Evolutionary conservation across 1,140 invertebrate species (phyloP), one percentile per base, ranked within the genome.

Genomic region (Babylonia areolata): DNA sequence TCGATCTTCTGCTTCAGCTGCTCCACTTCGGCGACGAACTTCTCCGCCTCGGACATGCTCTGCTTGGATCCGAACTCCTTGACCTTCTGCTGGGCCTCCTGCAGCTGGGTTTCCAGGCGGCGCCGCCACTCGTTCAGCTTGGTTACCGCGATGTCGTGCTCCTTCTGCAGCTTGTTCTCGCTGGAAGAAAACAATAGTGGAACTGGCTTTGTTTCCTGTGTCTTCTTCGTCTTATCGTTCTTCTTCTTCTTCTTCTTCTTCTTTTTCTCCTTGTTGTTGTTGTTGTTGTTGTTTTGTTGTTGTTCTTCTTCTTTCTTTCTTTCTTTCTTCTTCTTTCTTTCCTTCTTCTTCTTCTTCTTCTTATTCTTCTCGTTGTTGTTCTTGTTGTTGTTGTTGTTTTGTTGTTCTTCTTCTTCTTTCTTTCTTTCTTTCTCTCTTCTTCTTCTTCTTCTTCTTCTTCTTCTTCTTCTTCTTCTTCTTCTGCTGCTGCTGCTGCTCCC

Each of bases 31-130:
- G 86, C 77, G n/a, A 92, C 73, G 81, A 93, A 93, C 42, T 88
- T 88, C 37, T 93, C 91, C 17, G 94, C 94, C 85, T 95, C 94
- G 31, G 91, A 91, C 90, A 93, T 94, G n/a, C 90, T 81, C 83
- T 94, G 92, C 82, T 94, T 94, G 31, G 81, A 84, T 23, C 87
- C 90, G 85, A 94, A 94, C 3, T 92, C 92, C 71, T 92, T 93
- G 15, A 95, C 85, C 82, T 91, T 88, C 87, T 91, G 91, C 33
- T 88, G 86, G n/a, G 90, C 85, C 1, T 88, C 91, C 20, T 91
- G 88, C 17, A 94, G 84, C 31, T 89, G 83, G 6, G 77, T 81
- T 54, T 91, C 87, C 87, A 94, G 93, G 35, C 87, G 88, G 28
- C 92, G 92, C 89, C 93, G 91, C 89, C 91, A 91, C 35, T 92